Evolutionary conservation across 2,888 invertebrate genomes (phyloP).

Genomic region (Halictus quadricinctus): DNA sequence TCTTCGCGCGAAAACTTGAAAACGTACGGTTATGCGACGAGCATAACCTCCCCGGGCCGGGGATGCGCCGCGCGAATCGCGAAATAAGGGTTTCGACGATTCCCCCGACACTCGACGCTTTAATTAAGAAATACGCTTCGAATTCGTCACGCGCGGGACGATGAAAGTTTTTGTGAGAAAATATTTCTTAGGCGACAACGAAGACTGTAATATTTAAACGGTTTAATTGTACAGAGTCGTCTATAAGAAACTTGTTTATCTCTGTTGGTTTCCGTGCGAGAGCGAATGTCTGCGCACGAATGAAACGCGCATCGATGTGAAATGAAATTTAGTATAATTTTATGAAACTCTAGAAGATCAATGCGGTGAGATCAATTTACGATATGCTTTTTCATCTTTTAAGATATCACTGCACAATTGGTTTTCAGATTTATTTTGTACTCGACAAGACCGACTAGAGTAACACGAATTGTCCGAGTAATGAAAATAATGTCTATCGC

Average conservation of each 20-base stretch:
- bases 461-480: background rate
- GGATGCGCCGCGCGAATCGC: background rate
- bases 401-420: too few relatives aligned
- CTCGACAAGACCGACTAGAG: too few relatives aligned
- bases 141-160: background rate
- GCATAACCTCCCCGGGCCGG: background rate
- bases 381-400: too few relatives aligned
- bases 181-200: background rate
- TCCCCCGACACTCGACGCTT: constrained; percentile 10
- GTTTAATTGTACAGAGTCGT: background rate
- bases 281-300: background rate
- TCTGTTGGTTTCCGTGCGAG: background rate
- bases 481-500: background rate
- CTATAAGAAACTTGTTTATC: background rate
- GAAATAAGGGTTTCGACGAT: constrained; percentile 3
- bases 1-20: constrained; percentile 53
- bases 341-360: too few relatives aligned
- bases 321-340: too few relatives aligned
- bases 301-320: too few relatives aligned
- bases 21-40: constrained; percentile 33
- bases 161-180: background rate
- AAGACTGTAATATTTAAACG: background rate
- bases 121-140: constrained; percentile 45
- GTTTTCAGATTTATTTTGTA: too few relatives aligned
- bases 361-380: too few relatives aligned